These are phyloP conservation scores for Drosophila miranda DNA, from an alignment of 1,140 invertebrate species.

Conservation along the genomic window DNA sequence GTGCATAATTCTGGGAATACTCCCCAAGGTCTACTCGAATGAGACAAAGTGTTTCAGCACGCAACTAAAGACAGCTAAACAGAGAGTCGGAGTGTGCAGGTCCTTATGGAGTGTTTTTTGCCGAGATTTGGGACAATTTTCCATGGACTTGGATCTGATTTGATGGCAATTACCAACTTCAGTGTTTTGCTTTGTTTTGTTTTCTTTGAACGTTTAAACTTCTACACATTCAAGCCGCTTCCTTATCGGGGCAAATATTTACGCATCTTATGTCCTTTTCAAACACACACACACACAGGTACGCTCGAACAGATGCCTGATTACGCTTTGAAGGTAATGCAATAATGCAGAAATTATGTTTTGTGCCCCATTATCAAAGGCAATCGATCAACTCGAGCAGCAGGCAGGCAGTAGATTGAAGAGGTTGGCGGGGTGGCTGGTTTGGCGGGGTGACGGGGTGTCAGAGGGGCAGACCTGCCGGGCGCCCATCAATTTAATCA, in stretches of 20 bases:
- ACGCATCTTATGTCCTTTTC: slow-evolving; percentile 3
- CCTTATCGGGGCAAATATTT: slow-evolving; percentile 26
- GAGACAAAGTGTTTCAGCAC: slow-evolving; percentile 69
- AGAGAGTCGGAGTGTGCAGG: not conserved
- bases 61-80: slow-evolving; percentile 30
- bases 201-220: too few species aligned
- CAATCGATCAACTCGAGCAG: slow-evolving; percentile 56
- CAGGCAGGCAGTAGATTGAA: slow-evolving; percentile 1
- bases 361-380: slow-evolving; percentile 45
- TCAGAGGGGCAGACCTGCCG: not conserved
- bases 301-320: not conserved
- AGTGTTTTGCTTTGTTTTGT: too few species aligned
- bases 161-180: slow-evolving; percentile 25
- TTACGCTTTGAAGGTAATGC: slow-evolving; percentile 28
- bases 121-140: slow-evolving; percentile 21
- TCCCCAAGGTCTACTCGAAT: slow-evolving; percentile 68
- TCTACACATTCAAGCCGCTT: too few species aligned
- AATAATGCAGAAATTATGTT: slow-evolving; percentile 63
- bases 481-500: slow-evolving; percentile 68
- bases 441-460: slow-evolving; percentile 4
- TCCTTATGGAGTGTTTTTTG: slow-evolving; percentile 13
- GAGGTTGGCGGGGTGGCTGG: slow-evolving; percentile 3
- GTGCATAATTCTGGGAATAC: slow-evolving; percentile 72
- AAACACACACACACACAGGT: slow-evolving; percentile 7
- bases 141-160: slow-evolving; percentile 5